phyloP scores from a whole-genome alignment of 2,888 invertebrate genomes.

The Lamellibrachia columna region DNA sequence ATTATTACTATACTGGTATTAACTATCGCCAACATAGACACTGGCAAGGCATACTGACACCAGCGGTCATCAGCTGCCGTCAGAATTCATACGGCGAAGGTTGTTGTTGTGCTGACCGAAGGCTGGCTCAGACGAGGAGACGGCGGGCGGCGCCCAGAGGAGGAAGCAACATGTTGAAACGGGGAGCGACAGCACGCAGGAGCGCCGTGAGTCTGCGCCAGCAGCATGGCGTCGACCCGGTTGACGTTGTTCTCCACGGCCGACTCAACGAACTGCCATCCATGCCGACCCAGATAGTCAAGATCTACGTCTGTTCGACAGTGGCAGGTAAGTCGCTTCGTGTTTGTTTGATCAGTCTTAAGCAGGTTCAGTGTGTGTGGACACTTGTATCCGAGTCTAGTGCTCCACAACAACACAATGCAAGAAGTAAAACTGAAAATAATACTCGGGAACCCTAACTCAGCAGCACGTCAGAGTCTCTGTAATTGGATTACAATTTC shows the following conservation, averaged over 20 bases:
- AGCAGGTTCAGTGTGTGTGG: background rate
- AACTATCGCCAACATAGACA: background rate
- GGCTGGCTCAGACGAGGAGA: slow-evolving; percentile 3
- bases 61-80: background rate
- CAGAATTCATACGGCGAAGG: background rate
- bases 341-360: background rate
- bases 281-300: slow-evolving; percentile 13
- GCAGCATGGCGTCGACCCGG: background rate
- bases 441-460: background rate
- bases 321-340: background rate
- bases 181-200: background rate
- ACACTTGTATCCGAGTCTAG: background rate
- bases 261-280: slow-evolving; percentile 18
- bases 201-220: background rate
- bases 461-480: background rate
- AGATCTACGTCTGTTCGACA: slow-evolving; percentile 23
- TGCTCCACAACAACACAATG: background rate
- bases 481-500: background rate
- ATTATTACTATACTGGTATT: background rate
- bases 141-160: background rate
- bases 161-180: background rate
- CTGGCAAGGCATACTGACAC: background rate
- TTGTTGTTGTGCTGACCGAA: background rate
- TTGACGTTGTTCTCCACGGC: background rate
- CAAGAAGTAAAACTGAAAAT: background rate